These are phyloP conservation scores for Limnothrissa miodon DNA, from an alignment of 2,113 vertebrate species.

Conservation along the genomic window DNA sequence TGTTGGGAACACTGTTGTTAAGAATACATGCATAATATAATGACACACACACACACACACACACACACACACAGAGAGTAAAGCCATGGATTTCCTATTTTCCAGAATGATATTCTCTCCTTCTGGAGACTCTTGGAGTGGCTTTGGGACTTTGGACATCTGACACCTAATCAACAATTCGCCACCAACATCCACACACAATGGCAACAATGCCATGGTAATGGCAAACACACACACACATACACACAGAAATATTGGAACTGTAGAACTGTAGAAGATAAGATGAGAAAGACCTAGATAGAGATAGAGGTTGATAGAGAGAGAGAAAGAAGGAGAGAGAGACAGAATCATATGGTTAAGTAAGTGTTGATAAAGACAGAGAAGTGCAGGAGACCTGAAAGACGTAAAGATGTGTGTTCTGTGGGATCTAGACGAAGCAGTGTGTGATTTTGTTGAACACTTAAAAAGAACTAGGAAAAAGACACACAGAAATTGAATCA, in stretches of 20 bases:
- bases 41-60: conserved; percentile 32
- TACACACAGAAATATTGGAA: conserved; percentile 31
- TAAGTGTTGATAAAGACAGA: not conserved
- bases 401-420: not conserved
- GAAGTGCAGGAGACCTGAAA: not conserved
- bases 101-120: conserved; percentile 1
- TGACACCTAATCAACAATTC: conserved; percentile 54
- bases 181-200: conserved; percentile 44
- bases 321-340: not conserved
- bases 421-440: too few relatives aligned
- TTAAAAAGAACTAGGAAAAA: too few relatives aligned
- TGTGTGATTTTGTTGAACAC: too few relatives aligned
- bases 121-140: conserved; percentile 42
- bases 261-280: not conserved
- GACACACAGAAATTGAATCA: too few relatives aligned
- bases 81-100: too few relatives aligned
- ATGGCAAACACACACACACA: not conserved
- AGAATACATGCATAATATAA: conserved; percentile 41
- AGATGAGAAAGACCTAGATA: conserved; percentile 21
- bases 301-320: conserved; percentile 17
- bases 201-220: conserved; percentile 49
- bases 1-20: conserved; percentile 39
- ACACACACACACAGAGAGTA: not conserved
- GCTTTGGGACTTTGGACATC: conserved; percentile 48
- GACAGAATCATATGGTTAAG: too few relatives aligned